Evolutionary conservation across 1,140 invertebrate genomes (phyloP), one percentile per base, ranked within the genome.

Genomic region (Cataglyphis hispanica): DNA sequence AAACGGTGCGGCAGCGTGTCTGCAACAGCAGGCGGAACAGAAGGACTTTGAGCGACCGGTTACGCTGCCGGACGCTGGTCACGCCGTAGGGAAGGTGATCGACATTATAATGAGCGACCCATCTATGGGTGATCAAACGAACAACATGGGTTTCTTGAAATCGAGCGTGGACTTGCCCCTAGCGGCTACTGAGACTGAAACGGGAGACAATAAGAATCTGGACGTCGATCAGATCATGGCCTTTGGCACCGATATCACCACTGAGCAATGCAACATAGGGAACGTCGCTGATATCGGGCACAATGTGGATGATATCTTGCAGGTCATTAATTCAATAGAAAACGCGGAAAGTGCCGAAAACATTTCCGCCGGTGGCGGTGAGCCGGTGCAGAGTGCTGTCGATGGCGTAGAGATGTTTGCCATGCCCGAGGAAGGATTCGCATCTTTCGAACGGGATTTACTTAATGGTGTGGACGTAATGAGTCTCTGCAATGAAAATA

Each of bases 301-400:
- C 75, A 96, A 96, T 91, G 95, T 96, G 5, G 96, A 96, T n/a
- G 97, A 97, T 81, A 95, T 97, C 56, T 94, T 97, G 60, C 96
- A 96, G 92, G 96, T 96, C 19, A 96, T 97, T 77, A 97, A 97
- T 92, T 97, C 96, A n/a, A 95, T 97, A 85, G 97, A 97, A 87
- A 95, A 93, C 63, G 95, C 92, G 13, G 96, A 93, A 16, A 95
- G 95, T 43, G 91, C 89, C 31, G 87, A 77, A 89, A 93, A 76
- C 78, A 86, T 83, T 67, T 87, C 85, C 50, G 61, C 74, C 25
- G 43, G 86, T 61, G 85, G 75, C 7, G 87, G 46, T 22, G 87
- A 89, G 46, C 86, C 87, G 6, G 87, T 84, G 8, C 92, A 94
- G 46, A 91, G 90, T 72, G 84, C 92, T 27, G 95, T 95, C 22